Evolutionary conservation across 64 coral and sea anemone genomes (phyloP), one percentile per base, ranked within the genome.

Genomic region (Actinia tenebrosa): DNA sequence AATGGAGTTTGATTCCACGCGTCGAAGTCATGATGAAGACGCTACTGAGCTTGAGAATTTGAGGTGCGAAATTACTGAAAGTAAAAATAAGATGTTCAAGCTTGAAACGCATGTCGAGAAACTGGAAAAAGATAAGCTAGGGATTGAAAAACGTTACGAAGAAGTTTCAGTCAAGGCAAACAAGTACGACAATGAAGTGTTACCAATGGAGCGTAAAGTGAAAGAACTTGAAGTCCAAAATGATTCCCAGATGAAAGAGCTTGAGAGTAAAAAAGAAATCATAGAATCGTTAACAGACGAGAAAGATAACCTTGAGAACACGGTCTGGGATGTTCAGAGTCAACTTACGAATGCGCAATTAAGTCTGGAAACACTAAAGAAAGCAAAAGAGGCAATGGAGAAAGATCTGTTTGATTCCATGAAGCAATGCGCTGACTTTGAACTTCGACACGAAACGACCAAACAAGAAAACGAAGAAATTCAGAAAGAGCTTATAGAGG

Each of bases 331-430:
- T 85, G 68, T 93, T 56, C 91, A 87, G 53, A 84, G 82, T 53
- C 89, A 93, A 44, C 45, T 90, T 62, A 19, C 83, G 9, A 72
- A 62, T 53, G 45, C 82, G 37, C 84, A 84, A 45, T 87, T 85
- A 80, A 85, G 52, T 80, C 56, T 93, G 18, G 89, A 90, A 62
- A 62, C 82, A 43, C 79, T 92, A 26, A 91, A 92, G 55, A 91
- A 90, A 56, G 86, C 43, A 18, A 93, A 68, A 60, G 94, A 97
- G 53, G 69, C 45, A 19, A 43, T 47, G 7, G 88, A 97, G 20
- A 93, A 93, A 25, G 88, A 97, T 22, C 86, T 97, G 30, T 97
- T 97, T 84, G 81, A 97, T 25, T 80, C 91, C 17, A 50, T 89
- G 64, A 97, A 90, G 71, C 80, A 90, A 75, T 78, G 86, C 80